phyloP scores from a whole-genome alignment of 2,113 vertebrate species.

The Corythaeola cristata region DNA sequence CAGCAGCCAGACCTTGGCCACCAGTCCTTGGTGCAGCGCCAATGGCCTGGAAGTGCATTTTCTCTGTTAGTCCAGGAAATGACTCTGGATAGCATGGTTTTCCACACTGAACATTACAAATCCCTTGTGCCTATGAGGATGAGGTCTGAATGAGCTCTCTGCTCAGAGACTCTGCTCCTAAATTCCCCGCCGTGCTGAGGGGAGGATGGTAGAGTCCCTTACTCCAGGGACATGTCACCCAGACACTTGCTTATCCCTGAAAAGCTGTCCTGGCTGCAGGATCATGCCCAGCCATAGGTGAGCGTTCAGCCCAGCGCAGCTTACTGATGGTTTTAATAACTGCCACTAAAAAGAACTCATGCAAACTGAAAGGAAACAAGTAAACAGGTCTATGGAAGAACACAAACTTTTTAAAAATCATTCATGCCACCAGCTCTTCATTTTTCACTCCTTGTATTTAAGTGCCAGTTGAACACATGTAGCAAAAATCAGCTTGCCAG shows the following conservation, averaged over 20 bases:
- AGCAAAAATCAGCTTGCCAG: conserved; percentile 21
- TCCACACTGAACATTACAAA: neutral
- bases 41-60: neutral
- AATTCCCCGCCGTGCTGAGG: neutral
- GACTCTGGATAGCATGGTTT: neutral
- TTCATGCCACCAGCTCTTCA: neutral
- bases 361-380: neutral
- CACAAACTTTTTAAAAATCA: neutral
- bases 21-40: neutral
- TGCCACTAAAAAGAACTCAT: neutral
- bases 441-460: neutral
- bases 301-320: neutral
- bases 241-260: neutral
- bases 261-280: neutral
- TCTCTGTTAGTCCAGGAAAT: neutral
- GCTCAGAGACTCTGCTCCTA: neutral
- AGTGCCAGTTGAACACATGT: neutral
- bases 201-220: neutral
- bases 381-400: neutral
- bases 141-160: neutral
- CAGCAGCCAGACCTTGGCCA: neutral
- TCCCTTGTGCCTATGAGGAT: neutral
- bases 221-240: neutral
- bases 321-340: neutral
- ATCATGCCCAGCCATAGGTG: rapidly evolving